Conservation (phyloP, 2,888 invertebrate genomes). For the Agriopis aurantiaria region DNA sequence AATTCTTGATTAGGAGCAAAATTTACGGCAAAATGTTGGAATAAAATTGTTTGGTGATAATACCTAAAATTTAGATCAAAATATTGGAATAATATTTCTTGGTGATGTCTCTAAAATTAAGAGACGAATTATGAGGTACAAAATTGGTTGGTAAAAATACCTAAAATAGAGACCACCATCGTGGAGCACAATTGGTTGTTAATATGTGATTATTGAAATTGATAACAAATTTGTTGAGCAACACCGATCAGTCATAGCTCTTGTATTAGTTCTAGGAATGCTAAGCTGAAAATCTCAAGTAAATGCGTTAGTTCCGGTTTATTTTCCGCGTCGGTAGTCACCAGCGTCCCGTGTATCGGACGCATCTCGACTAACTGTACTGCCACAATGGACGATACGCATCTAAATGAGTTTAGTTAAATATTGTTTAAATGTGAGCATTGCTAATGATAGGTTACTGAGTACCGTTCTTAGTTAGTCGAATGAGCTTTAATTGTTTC, state of each 20-base stretch:
- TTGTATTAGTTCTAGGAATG: not conserved
- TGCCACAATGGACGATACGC: conserved; percentile 56
- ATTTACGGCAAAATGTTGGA: too few species aligned
- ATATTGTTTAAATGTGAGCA: conserved; percentile 59
- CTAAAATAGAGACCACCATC: too few species aligned
- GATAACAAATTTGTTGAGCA: not conserved
- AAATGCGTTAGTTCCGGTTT: not conserved
- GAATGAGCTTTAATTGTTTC: conserved; percentile 17
- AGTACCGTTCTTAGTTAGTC: conserved; percentile 26
- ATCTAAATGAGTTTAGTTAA: conserved; percentile 64
- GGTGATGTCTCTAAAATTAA: too few species aligned
- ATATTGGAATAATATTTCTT: too few species aligned
- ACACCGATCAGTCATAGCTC: too few species aligned
- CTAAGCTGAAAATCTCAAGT: not conserved
- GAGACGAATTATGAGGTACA: too few species aligned
- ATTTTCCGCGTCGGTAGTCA: conserved; percentile 8
- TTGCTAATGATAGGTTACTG: conserved; percentile 47
- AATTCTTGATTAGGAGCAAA: too few species aligned
- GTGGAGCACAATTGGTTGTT: too few species aligned
- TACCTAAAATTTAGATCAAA: too few species aligned
- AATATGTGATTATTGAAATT: too few species aligned
- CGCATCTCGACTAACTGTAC: conserved; percentile 44
- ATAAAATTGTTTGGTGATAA: too few species aligned
- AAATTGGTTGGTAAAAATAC: too few species aligned
- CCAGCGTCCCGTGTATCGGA: conserved; percentile 20